Evolutionary conservation across 1,140 invertebrate genomes (phyloP), one percentile per base, ranked within the genome.

Genomic region (Procambarus virginalis): DNA sequence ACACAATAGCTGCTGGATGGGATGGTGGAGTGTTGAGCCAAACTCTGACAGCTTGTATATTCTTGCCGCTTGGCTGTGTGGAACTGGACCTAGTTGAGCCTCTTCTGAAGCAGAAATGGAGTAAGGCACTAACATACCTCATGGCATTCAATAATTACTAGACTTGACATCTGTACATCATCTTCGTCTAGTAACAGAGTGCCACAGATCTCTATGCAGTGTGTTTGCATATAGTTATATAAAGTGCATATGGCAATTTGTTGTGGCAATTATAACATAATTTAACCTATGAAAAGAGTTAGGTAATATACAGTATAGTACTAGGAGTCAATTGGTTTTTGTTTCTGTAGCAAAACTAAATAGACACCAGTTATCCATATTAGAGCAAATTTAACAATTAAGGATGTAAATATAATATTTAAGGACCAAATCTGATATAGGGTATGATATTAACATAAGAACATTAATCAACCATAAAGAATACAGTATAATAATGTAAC

Each of bases 1-100:
- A 80, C 78, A 80, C 49, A 80, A 80, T 80, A 80, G 78, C 78
- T 46, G 49, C 49, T 46, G 78, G 78, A 46, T 80, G 78, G 55
- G 78, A 80, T 46, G 78, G 78, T 80, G 78, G 78, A 80, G 78
- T 80, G 78, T 80, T 80, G 78, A 80, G 78, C 78, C 78, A 80
- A 80, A 80, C 78, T 80, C 78, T 80, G 78, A 80, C 78, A 55
- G 78, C 78, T 80, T 34, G 78, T 58, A 80, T 46, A 46, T 80
- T 80, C 78, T 80, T 80, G 46, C 49, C 48, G 78, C 49, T 58
- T 55, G 78, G 78, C 78, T 34, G 49, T 80, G 78, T 58, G 55
- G 78, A 55, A 80, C 49, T 80, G 78, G 78, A 46, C 49, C 78
- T 46, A 80, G 78, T 58, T 55, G 78, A 55, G 78, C 49, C 78